Evolutionary conservation across 2,113 vertebrate species (phyloP).

Genomic region (Okapia johnstoni): DNA sequence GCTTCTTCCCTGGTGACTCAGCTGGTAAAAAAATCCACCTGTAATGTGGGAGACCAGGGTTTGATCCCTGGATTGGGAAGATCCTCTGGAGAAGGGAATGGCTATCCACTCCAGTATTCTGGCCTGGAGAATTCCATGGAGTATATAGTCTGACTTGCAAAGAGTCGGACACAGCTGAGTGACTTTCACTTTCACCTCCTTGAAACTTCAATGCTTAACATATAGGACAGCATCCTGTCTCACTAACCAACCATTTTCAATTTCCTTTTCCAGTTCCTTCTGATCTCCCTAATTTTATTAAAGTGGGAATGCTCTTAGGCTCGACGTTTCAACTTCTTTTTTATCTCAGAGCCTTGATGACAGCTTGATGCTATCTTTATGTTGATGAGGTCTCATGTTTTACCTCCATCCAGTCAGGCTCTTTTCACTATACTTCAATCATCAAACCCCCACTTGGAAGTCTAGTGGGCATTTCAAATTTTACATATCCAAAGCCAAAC

Average conservation of each 20-base stretch:
- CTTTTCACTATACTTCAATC: background rate
- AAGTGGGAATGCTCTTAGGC: background rate
- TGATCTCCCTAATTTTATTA: background rate
- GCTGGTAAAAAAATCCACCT: background rate
- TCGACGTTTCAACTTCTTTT: background rate
- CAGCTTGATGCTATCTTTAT: background rate
- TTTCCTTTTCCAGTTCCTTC: background rate
- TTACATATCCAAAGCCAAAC: background rate
- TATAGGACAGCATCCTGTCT: background rate
- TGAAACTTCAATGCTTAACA: background rate
- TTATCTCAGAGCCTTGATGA: background rate
- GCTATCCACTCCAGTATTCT: background rate
- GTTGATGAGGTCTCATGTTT: background rate
- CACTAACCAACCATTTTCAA: background rate
- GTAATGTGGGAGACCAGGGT: rapidly evolving
- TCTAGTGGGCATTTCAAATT: slow-evolving; percentile 11
- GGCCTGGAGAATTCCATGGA: background rate
- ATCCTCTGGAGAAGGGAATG: background rate
- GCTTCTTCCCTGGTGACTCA: background rate
- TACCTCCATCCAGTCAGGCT: background rate
- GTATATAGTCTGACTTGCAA: background rate
- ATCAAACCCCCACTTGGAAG: background rate
- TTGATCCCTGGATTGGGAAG: background rate
- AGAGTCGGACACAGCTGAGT: rapidly evolving
- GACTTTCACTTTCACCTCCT: background rate